phyloP scores from a whole-genome alignment of 2,888 invertebrate species.

The Melanchra persicariae region DNA sequence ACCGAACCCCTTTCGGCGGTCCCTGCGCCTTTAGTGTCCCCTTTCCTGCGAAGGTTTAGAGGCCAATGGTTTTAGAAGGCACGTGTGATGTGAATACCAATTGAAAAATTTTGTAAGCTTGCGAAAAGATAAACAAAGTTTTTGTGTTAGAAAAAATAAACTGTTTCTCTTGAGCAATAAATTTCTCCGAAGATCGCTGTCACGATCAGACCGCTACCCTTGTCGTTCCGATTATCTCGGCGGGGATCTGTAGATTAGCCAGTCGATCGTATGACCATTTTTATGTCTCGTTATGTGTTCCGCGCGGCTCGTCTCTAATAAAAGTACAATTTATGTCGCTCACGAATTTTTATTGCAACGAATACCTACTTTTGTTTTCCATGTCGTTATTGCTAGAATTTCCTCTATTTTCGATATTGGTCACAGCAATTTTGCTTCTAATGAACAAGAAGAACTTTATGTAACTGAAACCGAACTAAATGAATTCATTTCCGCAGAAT shows the following conservation, averaged over 20 bases:
- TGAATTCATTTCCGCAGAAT: conserved; percentile 35
- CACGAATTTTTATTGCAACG: conserved; percentile 54
- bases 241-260: conserved; percentile 70
- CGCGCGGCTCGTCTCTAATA: conserved; percentile 61
- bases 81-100: conserved; percentile 65
- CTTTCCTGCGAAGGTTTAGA: conserved; percentile 61
- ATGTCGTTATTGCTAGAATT: conserved; percentile 26
- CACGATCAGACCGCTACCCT: conserved; percentile 69
- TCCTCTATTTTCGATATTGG: conserved; percentile 12
- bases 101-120: conserved; percentile 40
- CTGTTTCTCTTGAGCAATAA: conserved; percentile 58
- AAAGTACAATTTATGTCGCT: conserved; percentile 66
- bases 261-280: conserved; percentile 69
- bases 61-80: conserved; percentile 63
- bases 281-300: conserved; percentile 67
- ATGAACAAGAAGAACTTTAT: conserved; percentile 3
- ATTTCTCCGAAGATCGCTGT: conserved; percentile 70
- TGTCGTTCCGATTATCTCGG: conserved; percentile 69
- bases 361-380: conserved; percentile 40
- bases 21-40: conserved; percentile 56
- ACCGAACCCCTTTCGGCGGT: conserved; percentile 61
- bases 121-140: conserved; percentile 51
- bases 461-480: conserved; percentile 19
- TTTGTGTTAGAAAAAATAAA: conserved; percentile 51
- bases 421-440: conserved; percentile 5